phyloP scores from a whole-genome alignment of 2,113 vertebrate species.

The Clarias magur region DNA sequence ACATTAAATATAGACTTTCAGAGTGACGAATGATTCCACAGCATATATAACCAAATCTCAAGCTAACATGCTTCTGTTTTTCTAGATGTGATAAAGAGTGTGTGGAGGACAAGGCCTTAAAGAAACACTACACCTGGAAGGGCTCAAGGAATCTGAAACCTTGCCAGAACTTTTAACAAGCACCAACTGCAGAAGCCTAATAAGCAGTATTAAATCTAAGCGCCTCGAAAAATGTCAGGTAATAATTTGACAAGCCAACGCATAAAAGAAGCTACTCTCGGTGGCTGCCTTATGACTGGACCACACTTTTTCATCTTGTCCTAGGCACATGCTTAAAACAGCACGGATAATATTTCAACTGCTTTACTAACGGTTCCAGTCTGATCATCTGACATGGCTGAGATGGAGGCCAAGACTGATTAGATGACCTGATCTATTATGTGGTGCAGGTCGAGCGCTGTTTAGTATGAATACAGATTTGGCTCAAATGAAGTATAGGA shows the following conservation, averaged over 20 bases:
- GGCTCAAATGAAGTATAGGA: neutral
- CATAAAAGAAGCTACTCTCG: slow-evolving; percentile 41
- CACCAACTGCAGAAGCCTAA: neutral
- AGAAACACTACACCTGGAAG: slow-evolving; percentile 57
- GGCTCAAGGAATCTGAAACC: slow-evolving; percentile 40
- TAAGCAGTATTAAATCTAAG: slow-evolving; percentile 40
- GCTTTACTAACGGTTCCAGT: neutral
- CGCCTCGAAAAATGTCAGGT: slow-evolving; percentile 48
- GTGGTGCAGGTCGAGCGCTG: neutral
- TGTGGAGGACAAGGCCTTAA: slow-evolving; percentile 34
- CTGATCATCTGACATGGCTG: neutral
- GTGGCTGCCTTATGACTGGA: slow-evolving; percentile 30
- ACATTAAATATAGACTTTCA: slow-evolving; percentile 7
- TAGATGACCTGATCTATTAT: neutral
- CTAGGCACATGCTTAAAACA: slow-evolving; percentile 9
- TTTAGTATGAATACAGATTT: neutral
- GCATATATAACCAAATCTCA: neutral
- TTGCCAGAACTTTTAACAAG: slow-evolving; percentile 43
- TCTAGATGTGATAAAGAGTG: slow-evolving; percentile 46
- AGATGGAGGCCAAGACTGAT: neutral
- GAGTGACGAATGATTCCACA: neutral
- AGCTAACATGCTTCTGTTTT: slow-evolving; percentile 30
- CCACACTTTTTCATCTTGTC: slow-evolving; percentile 16
- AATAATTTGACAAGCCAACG: slow-evolving; percentile 37
- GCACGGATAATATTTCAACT: slow-evolving; percentile 24